These are phyloP conservation scores for Alsophila aescularia DNA, from an alignment of 2,888 invertebrate species.

Conservation along the genomic window DNA sequence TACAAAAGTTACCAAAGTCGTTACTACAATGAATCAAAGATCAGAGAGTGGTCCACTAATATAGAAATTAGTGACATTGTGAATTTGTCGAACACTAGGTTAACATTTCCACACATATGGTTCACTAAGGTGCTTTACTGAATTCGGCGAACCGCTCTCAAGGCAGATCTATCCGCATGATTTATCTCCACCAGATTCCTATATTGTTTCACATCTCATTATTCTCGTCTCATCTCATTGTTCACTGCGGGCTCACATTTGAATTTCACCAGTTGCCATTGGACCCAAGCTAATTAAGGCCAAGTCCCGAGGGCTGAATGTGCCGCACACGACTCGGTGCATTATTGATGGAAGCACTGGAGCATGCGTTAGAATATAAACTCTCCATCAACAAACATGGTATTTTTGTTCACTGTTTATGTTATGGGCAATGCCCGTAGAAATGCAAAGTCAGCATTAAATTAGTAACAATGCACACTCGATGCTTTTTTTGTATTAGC, in stretches of 20 bases:
- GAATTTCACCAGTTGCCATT: slow-evolving; percentile 44
- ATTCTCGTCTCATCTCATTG: slow-evolving; percentile 46
- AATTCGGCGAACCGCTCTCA: neutral
- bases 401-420: too few relatives aligned
- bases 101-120: too few relatives aligned
- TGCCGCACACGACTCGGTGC: slow-evolving; percentile 52
- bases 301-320: slow-evolving; percentile 52
- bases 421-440: too few relatives aligned
- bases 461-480: neutral
- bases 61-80: too few relatives aligned
- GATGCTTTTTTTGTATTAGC: neutral
- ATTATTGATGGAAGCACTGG: slow-evolving; percentile 51
- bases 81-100: too few relatives aligned
- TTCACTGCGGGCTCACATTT: slow-evolving; percentile 48
- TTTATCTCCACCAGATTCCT: slow-evolving; percentile 35
- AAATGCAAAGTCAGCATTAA: too few relatives aligned
- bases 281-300: slow-evolving; percentile 54
- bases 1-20: too few relatives aligned
- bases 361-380: slow-evolving; percentile 16
- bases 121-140: neutral
- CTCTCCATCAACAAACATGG: neutral
- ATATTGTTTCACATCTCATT: slow-evolving; percentile 36
- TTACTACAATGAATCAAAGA: too few relatives aligned
- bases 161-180: neutral
- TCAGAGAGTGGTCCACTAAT: too few relatives aligned